A percentile compares a stretch with the other conserved stretches of the same genome.
phyloP scores from a whole-genome alignment of 2,797 vertebrate species.

The Sciurus carolinensis region DNA sequence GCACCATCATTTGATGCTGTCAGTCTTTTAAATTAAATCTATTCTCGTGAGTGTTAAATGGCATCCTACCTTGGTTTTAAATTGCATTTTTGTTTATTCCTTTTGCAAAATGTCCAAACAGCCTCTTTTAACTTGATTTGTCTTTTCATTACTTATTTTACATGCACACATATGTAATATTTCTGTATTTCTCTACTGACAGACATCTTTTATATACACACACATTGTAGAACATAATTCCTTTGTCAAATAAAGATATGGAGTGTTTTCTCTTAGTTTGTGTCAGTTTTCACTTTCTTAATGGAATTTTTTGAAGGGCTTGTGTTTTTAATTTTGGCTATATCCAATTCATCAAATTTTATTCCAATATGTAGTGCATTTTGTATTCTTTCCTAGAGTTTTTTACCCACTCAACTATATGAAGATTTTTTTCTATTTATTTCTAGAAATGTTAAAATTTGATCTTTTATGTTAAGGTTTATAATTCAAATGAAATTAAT shows the following conservation, averaged over 20 bases:
- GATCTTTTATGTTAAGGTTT: background rate
- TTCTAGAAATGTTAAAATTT: background rate
- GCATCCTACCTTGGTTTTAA: conserved; percentile 33
- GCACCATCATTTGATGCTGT: background rate
- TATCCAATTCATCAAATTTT: background rate
- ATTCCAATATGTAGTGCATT: background rate
- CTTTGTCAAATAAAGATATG: background rate
- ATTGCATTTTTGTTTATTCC: background rate
- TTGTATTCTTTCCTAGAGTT: background rate
- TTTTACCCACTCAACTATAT: background rate
- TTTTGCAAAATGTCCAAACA: background rate
- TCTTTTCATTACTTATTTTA: conserved; percentile 8
- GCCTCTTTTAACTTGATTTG: background rate
- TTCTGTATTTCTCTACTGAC: background rate
- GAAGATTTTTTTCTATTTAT: background rate
- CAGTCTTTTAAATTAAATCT: background rate
- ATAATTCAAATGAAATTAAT: conserved; percentile 21
- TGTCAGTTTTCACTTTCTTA: background rate
- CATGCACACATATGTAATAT: background rate
- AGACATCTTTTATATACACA: background rate
- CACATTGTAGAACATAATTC: background rate
- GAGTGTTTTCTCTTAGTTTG: background rate
- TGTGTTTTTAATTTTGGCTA: conserved; percentile 32
- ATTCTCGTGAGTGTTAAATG: background rate
- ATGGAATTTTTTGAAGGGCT: background rate